Evolutionary conservation across 2,797 vertebrate species (phyloP), one percentile per base, ranked within the genome.

Genomic region (Chrosomus eos): DNA sequence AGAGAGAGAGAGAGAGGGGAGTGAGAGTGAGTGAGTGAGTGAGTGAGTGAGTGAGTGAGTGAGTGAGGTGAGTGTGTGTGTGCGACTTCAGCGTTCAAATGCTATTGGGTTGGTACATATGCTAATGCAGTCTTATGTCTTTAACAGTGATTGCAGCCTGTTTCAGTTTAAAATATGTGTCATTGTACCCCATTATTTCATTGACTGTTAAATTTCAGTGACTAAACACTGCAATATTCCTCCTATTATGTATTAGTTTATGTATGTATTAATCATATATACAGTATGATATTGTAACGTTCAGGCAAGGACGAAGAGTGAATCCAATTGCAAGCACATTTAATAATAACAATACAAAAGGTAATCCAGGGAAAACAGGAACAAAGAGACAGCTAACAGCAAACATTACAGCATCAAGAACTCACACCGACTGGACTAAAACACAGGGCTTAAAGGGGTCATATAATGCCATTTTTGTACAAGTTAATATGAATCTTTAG

Each of bases 121-220:
- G 77, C 62, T 67, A 80, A 67, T 79, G 62, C 31, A 7, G 28
- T 67, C 76, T 64, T 31, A 14, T 19, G 26, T 43, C 28, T 80
- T 80, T n/a, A 5, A 67, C 40, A 67, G 62, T 66, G 60, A 79
- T 45, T 23, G 5, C 1, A 19, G 58, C 5, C 40, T 18, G n/a
- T 66, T 45, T 79, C 38, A 31, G 3, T 0, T 60, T 64, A 31
- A 79, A 31, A 62, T 10, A 64, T 64, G 58, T 64, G 58, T 79
- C 76, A 28, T 19, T 36, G 60, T 66, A 67, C 11, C 18, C 62
- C 3, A 9, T 80, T 36, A 51, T 80, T 80, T 31, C 26, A 48
- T 18, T 60, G 16, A 60, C 53, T 38, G 33, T 19, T 26, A 40
- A 26, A 76, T n/a, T n/a, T n/a, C n/a, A n/a, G n/a, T 18, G 4